Conservation (phyloP, 2,113 vertebrate genomes). For the Oncorhynchus nerka region DNA sequence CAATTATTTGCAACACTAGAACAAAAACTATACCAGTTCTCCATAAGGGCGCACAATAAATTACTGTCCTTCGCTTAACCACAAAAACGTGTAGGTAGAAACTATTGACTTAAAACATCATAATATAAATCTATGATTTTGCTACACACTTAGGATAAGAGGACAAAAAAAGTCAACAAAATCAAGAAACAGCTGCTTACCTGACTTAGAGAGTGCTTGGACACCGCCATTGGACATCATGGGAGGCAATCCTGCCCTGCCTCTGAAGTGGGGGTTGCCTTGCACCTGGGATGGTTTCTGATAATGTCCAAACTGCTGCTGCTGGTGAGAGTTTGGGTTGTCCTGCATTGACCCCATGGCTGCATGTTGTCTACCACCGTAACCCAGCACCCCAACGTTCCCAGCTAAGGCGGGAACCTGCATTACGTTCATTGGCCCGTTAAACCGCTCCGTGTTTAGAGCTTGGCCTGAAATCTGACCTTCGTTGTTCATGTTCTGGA, state of each 20-base stretch:
- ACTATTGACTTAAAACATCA: too few species aligned
- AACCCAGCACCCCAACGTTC: constrained; percentile 75
- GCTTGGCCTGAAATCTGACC: constrained; percentile 51
- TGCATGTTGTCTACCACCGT: constrained; percentile 68
- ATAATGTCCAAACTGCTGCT: constrained; percentile 12
- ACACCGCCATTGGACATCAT: constrained; percentile 78
- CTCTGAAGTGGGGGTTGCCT: constrained; percentile 70
- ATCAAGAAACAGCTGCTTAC: constrained; percentile 62
- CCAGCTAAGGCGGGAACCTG: constrained; percentile 63
- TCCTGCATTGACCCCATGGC: constrained; percentile 70
- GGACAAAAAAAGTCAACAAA: too few species aligned
- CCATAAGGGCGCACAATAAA: too few species aligned
- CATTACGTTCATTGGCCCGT: constrained; percentile 78
- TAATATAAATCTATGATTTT: too few species aligned
- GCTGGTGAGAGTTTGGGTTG: constrained; percentile 11
- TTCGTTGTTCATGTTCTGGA: constrained; percentile 72
- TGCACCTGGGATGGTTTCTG: constrained; percentile 43
- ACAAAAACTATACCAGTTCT: too few species aligned
- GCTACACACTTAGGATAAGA: too few species aligned
- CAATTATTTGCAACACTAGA: too few species aligned
- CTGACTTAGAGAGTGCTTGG: constrained; percentile 81
- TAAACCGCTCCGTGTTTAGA: constrained; percentile 69
- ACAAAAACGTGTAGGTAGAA: too few species aligned
- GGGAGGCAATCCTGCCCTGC: constrained; percentile 70
- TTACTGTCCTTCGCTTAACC: too few species aligned